Evolutionary conservation across 2,797 vertebrate genomes (phyloP), one percentile per base, ranked within the genome.

Genomic region (Spondyliosoma cantharus): DNA sequence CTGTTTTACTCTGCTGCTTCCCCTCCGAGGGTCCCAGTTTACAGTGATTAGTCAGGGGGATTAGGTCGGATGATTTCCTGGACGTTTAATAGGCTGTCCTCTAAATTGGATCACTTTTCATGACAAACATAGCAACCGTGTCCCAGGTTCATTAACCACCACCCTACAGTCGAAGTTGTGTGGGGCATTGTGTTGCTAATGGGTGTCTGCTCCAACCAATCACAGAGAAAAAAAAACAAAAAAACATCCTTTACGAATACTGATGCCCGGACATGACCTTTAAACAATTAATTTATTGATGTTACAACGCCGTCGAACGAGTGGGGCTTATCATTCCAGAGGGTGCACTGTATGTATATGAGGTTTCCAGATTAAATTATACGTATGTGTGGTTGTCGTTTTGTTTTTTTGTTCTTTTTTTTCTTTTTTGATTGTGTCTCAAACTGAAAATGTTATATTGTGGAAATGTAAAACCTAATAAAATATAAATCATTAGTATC

Each of bases 401-500:
- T 32, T 60, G 37, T 66, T 72, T 66, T 80, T 72, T 71, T 66
- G 43, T 75, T 76, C 2, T 43, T 61, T 27, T 56, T 56, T 62
- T 69, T 45, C 77, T 49, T 87, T 84, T 88, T 76, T 85, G 65
- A 88, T 83, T 57, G 59, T 85, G 72, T 89, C 83, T 87, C 63
- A 71, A 86, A 86, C 68, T 89, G 72, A 87, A 90, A 80, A 90
- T 86, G 90, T 90, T 82, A 71, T 84, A 88, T 91, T 89, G 93
- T 94, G 88, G 66, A 92, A 93, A 91, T 83, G 90, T 91, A 81
- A 74, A 88, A 89, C 82, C 78, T 85, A 93, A 89, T 89, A 87
- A 91, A 87, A 71, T 84, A 64, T 83, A 76, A 85, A 87, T 84
- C 65, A 50, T 80, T 48, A 71, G 45, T 86, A 72, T 69, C 22